Conservation (phyloP, 1,140 invertebrate genomes). For the Drosophila elegans region DNA sequence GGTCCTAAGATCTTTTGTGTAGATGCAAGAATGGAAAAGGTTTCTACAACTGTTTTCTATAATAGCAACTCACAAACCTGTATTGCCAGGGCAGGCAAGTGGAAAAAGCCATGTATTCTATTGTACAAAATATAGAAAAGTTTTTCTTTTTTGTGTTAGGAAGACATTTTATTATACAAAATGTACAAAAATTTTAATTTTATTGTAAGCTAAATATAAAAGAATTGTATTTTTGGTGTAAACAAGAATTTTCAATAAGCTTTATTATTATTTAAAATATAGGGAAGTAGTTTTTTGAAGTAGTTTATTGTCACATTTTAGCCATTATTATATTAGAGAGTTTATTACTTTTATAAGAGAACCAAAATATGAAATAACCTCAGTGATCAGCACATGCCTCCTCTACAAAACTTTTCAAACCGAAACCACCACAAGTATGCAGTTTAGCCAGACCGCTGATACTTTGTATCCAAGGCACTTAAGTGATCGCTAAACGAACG, state of each 20-base stretch:
- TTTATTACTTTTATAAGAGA: neutral
- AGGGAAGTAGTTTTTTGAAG: no score
- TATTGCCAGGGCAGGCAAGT: neutral
- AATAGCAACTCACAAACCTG: neutral
- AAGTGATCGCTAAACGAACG: conserved; percentile 51
- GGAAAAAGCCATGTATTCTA: no score
- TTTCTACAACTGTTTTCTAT: neutral
- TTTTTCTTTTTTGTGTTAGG: no score
- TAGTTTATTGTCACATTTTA: no score
- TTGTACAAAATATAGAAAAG: no score
- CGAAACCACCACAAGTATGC: neutral
- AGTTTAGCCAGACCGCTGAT: neutral
- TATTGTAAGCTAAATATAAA: no score
- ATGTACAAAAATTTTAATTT: no score
- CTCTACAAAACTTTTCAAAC: neutral
- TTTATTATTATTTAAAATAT: no score
- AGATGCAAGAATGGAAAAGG: conserved; percentile 4
- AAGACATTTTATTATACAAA: no score
- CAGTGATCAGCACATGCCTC: conserved; percentile 17
- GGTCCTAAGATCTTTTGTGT: conserved; percentile 24
- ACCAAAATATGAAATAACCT: neutral
- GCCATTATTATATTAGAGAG: no score
- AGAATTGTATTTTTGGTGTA: no score
- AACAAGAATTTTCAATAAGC: no score
- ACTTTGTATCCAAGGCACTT: conserved; percentile 25